These are phyloP conservation scores for Syrphus vitripennis DNA, from an alignment of 2,888 invertebrate genomes.

Conservation along the genomic window DNA sequence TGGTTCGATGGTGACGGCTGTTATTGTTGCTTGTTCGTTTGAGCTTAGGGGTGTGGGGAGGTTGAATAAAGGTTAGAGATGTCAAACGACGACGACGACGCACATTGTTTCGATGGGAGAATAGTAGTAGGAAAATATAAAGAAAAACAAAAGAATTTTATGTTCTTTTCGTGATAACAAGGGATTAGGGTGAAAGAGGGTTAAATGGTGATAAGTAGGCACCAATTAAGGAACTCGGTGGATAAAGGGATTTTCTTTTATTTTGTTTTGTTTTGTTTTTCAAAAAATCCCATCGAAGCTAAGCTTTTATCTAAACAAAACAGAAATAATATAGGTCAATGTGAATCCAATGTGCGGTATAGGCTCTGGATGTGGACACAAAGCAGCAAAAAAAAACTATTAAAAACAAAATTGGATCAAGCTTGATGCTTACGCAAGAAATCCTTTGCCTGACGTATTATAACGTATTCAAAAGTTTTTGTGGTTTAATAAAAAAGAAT, in stretches of 20 bases:
- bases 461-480: no score
- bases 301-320: slow-evolving; percentile 1
- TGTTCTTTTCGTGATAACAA: slow-evolving; percentile 54
- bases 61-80: slow-evolving; percentile 55
- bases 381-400: no score
- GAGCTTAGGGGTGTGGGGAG: background rate
- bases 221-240: slow-evolving; percentile 54
- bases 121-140: background rate
- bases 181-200: slow-evolving; percentile 54
- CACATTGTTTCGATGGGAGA: background rate
- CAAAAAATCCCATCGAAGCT: background rate
- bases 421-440: no score
- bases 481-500: no score
- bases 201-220: slow-evolving; percentile 50
- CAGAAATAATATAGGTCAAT: background rate
- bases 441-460: no score
- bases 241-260: slow-evolving; percentile 33
- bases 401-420: no score
- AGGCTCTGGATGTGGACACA: no score
- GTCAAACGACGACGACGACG: slow-evolving; percentile 7
- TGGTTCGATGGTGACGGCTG: slow-evolving; percentile 21
- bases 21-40: slow-evolving; percentile 20
- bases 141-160: slow-evolving; percentile 30
- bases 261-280: background rate
- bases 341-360: background rate